A percentile compares a stretch with the other conserved stretches of the same genome.
phyloP scores from a whole-genome alignment of 2,888 invertebrate genomes.

The Tolmerus cingulatus region DNA sequence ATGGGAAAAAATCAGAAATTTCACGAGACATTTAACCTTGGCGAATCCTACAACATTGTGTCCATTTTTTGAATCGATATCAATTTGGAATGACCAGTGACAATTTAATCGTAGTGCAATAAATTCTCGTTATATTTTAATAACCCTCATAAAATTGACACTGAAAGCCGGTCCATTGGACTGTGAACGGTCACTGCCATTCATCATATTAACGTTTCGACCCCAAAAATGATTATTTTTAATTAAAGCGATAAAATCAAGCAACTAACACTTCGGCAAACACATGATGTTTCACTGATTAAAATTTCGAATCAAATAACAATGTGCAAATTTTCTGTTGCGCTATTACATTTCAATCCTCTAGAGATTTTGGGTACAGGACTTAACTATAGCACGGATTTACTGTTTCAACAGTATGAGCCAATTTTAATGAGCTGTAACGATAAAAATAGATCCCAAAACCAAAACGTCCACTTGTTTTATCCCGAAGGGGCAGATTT shows the following conservation, averaged over 20 bases:
- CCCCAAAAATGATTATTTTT: constrained; percentile 23
- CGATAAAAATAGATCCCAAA: not conserved
- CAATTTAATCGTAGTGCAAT: constrained; percentile 9
- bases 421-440: constrained; percentile 6
- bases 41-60: not conserved
- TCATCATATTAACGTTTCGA: not conserved
- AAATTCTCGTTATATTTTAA: constrained; percentile 32
- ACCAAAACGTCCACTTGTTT: not conserved
- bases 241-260: constrained; percentile 31
- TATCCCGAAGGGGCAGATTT: not conserved
- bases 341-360: not conserved
- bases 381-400: not conserved
- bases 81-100: not conserved
- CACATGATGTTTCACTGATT: constrained; percentile 6
- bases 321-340: not conserved
- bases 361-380: not conserved
- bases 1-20: not conserved
- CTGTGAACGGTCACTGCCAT: not conserved
- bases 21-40: not conserved
- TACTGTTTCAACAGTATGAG: not conserved
- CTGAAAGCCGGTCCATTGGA: not conserved
- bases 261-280: constrained; percentile 11
- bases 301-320: constrained; percentile 9
- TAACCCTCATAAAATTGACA: constrained; percentile 23
- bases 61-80: constrained; percentile 1